These are phyloP conservation scores for Urechis unicinctus DNA, from an alignment of 2,888 invertebrate genomes.

Conservation along the genomic window DNA sequence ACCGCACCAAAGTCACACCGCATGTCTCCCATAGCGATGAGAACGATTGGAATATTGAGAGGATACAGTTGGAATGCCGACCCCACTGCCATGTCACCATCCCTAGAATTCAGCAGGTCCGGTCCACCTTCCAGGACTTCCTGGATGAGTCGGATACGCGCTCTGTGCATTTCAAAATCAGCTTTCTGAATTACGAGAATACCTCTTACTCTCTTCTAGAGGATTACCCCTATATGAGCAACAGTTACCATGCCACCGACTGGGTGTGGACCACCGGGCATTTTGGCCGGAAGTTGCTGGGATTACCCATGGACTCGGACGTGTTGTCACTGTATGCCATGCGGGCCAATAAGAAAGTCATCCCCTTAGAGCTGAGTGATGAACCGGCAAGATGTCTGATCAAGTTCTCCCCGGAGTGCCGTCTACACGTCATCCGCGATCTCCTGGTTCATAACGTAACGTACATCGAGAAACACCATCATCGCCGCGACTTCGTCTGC, in stretches of 20 bases:
- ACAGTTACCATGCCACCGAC: conserved; percentile 16
- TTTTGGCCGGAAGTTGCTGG: conserved; percentile 20
- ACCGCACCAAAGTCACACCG: no score
- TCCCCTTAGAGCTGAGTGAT: conserved; percentile 10
- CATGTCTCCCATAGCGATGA: no score
- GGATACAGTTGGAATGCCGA: no score
- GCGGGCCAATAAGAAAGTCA: conserved; percentile 7
- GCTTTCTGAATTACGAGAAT: conserved; percentile 14
- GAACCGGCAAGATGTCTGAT: conserved; percentile 17
- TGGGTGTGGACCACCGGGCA: conserved; percentile 22
- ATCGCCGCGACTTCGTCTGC: conserved; percentile 18
- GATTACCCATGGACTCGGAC: conserved; percentile 22
- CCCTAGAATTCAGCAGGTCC: conserved; percentile 7
- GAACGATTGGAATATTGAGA: no score
- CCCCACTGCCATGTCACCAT: conserved; percentile 10
- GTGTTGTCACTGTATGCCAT: conserved; percentile 23
- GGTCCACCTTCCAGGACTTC: conserved; percentile 12
- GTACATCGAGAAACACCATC: conserved; percentile 7
- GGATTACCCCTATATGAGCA: conserved; percentile 22
- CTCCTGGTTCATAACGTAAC: conserved; percentile 19
- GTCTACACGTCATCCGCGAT: conserved; percentile 18
- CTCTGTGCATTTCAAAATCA: conserved; percentile 19
- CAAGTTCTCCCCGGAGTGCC: conserved; percentile 19
- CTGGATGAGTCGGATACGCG: conserved; percentile 13
- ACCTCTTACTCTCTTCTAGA: conserved; percentile 19